Percentiles rank a stretch among this genome's conserved stretches.
Evolutionary conservation across 2,113 vertebrate species (phyloP).

Genomic region (Dolichotis patagonum): DNA sequence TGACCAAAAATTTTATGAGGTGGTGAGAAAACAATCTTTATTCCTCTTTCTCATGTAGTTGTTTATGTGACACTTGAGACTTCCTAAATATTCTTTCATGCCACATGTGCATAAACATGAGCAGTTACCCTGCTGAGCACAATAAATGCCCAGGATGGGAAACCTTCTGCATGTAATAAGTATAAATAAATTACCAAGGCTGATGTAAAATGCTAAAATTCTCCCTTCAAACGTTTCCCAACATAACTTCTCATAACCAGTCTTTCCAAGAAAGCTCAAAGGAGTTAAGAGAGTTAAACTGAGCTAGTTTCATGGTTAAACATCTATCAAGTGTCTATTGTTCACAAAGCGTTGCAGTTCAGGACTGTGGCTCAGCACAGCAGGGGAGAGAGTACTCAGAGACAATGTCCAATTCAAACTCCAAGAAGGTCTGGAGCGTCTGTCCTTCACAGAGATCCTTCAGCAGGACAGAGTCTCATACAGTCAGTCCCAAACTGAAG

Average conservation of each 20-base stretch:
- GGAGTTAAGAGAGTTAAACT: neutral
- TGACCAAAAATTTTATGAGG: neutral
- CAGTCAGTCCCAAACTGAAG: neutral
- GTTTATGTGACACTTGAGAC: neutral
- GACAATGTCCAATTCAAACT: neutral
- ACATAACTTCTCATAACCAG: neutral
- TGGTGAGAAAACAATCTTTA: neutral
- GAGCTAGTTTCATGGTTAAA: neutral
- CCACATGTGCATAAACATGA: neutral
- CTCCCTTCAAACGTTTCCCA: neutral
- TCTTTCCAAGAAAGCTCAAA: neutral
- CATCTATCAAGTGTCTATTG: neutral
- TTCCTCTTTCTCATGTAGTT: neutral
- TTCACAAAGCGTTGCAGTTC: neutral
- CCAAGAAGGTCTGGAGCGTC: neutral
- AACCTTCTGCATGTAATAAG: neutral
- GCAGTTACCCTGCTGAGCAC: neutral
- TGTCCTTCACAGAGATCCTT: neutral
- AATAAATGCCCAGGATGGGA: neutral
- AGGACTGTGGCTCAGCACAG: neutral
- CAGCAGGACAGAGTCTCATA: neutral
- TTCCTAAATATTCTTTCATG: neutral
- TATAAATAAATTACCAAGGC: neutral
- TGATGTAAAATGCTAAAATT: neutral
- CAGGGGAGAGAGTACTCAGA: neutral